Base-by-base conservation (phyloP, 37 sponge, comb jelly and placozoan species). In the Halisarca cf. caerulea region DNA sequence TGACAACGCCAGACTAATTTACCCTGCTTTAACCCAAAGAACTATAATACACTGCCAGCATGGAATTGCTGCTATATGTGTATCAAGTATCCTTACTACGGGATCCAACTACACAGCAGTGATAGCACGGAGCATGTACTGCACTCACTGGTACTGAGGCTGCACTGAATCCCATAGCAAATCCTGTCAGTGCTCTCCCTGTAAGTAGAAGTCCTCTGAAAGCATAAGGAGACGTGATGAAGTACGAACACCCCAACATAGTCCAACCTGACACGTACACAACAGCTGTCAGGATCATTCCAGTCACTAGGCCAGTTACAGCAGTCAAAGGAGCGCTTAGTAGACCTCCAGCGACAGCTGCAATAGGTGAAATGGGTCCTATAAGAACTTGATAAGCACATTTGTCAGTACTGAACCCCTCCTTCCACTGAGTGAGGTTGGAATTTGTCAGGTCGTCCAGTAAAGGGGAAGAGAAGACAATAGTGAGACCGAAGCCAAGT, bases 111-210 rank as follows among this genome's bases (percentile, higher is more conserved):
- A n/a, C n/a, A n/a, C n/a, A n/a, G n/a, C n/a, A n/a, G n/a, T n/a
- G n/a, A n/a, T n/a, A n/a, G n/a, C n/a, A n/a, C n/a, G n/a, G n/a
- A n/a, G n/a, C n/a, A n/a, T n/a, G n/a, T n/a, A 30, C 71, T 36
- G 36, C 27, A 60, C 90, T 94, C 30, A 94, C 94, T 14, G 94
- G 88, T 17, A 88, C 83, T 61, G 80, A 79, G 33, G 83, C 51
- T 57, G 66, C 57, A 8, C 11, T 28, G 86, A 82, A 88, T 17
- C 94, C 94, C 3, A 70, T 42, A 28, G 86, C 78, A 62, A 90
- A 84, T 23, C 94, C 94, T 33, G 91, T 88, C 27, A 94, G 21
- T 0, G 86, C 0, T 27, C 94, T 58, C 25, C 94, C 94, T 68
- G 82, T 68, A 15, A 81, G 68, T 11, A 90, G 15, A n/a, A 86